A percentile compares a stretch with the other conserved stretches of the same genome.
Conservation (phyloP, 2,888 invertebrate genomes). For the Sericinus montela region DNA sequence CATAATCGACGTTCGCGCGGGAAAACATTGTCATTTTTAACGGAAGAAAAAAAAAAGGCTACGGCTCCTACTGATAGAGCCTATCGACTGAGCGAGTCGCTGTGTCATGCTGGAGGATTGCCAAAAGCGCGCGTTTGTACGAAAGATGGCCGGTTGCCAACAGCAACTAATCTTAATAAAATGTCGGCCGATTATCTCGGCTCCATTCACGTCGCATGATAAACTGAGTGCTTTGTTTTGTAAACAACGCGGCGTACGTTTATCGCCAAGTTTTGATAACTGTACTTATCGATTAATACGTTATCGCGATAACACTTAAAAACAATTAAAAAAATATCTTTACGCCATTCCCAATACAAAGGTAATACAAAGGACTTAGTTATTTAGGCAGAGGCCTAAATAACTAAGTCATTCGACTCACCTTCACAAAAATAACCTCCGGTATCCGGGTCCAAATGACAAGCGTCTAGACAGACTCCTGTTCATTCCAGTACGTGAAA, state of each 20-base stretch:
- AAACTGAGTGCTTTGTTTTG: conserved; percentile 54
- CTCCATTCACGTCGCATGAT: conserved; percentile 38
- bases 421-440: too few species aligned
- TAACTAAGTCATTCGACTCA: too few species aligned
- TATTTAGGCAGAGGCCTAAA: too few species aligned
- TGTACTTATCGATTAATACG: conserved; percentile 16
- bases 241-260: conserved; percentile 56
- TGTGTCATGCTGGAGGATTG: conserved; percentile 52
- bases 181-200: conserved; percentile 21
- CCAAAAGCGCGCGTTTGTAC: conserved; percentile 40
- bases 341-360: too few species aligned
- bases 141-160: conserved; percentile 48
- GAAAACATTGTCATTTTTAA: conserved; percentile 47
- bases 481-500: too few species aligned
- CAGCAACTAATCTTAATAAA: conserved; percentile 28
- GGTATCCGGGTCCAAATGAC: too few species aligned
- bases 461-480: too few species aligned
- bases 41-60: conserved; percentile 5
- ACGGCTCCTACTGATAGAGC: conserved; percentile 33
- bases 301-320: conserved; percentile 22
- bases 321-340: background rate
- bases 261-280: conserved; percentile 35
- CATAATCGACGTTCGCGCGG: conserved; percentile 58
- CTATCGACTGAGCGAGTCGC: conserved; percentile 45
- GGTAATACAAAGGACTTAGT: too few species aligned